Evolutionary conservation across 2,888 invertebrate genomes (phyloP).

Genomic region (Orchestes rusci): DNA sequence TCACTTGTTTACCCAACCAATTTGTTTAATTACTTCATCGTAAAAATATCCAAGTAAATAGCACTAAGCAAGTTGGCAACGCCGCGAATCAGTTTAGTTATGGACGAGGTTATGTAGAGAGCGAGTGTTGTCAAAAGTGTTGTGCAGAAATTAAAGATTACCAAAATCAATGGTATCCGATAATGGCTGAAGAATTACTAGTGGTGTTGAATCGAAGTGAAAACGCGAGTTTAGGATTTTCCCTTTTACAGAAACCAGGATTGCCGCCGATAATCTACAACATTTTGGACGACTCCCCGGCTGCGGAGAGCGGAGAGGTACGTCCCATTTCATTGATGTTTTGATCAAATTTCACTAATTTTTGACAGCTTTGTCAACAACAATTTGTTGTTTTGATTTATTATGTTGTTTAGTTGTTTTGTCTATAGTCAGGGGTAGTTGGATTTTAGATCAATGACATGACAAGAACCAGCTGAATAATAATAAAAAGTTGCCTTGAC

Average conservation of each 20-base stretch:
- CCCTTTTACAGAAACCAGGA: conserved; percentile 82
- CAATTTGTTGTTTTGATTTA: background rate
- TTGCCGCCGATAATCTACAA: conserved; percentile 90
- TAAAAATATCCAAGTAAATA: too few species aligned
- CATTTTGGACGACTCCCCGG: conserved; percentile 89
- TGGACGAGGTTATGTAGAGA: conserved; percentile 41
- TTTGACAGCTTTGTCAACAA: conserved; percentile 18
- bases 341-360: conserved; percentile 15
- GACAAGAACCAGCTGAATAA: too few species aligned
- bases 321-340: conserved; percentile 36
- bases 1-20: too few species aligned
- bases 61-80: too few species aligned
- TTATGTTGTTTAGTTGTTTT: too few species aligned
- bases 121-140: conserved; percentile 31
- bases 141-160: conserved; percentile 28
- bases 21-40: too few species aligned
- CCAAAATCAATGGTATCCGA: conserved; percentile 41
- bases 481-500: too few species aligned
- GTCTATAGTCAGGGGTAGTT: too few species aligned
- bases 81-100: too few species aligned
- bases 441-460: too few species aligned
- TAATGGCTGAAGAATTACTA: conserved; percentile 84
- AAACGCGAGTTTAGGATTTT: conserved; percentile 85
- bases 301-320: conserved; percentile 84
- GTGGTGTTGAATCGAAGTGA: conserved; percentile 83